A percentile compares a stretch with the other conserved stretches of the same genome.
These are phyloP conservation scores for Serripes groenlandicus DNA, from an alignment of 2,888 invertebrate species.

Conservation along the genomic window DNA sequence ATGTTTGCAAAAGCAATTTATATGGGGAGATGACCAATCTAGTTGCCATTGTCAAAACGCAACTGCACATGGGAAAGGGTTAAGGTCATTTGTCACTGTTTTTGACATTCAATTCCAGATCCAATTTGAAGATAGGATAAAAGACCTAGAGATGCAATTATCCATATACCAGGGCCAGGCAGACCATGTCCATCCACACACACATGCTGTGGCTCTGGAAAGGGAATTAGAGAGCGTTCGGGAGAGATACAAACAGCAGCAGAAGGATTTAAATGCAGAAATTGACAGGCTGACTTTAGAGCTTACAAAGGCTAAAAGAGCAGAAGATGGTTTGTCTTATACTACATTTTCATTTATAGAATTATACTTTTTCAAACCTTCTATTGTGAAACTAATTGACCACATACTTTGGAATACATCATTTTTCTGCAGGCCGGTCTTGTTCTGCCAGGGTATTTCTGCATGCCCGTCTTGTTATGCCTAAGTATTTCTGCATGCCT, in stretches of 20 bases:
- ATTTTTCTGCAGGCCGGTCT: too few relatives aligned
- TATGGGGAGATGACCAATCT: too few relatives aligned
- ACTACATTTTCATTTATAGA: too few relatives aligned
- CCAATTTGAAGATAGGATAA: constrained; percentile 84
- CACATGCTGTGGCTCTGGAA: constrained; percentile 81
- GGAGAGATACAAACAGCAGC: constrained; percentile 78
- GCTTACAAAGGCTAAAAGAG: constrained; percentile 72
- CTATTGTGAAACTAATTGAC: too few relatives aligned
- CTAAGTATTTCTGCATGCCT: too few relatives aligned
- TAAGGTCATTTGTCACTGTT: background rate
- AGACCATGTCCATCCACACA: constrained; percentile 80
- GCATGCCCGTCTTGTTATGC: too few relatives aligned
- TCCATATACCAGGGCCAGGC: constrained; percentile 71
- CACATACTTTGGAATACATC: too few relatives aligned
- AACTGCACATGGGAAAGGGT: background rate
- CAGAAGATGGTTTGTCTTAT: constrained; percentile 72
- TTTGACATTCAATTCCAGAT: constrained; percentile 70
- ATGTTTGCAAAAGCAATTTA: too few relatives aligned
- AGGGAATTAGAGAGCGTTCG: constrained; percentile 82
- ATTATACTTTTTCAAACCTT: too few relatives aligned
- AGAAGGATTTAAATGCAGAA: constrained; percentile 79
- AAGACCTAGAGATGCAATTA: constrained; percentile 81
- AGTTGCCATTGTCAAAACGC: too few relatives aligned
- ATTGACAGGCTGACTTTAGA: constrained; percentile 77
- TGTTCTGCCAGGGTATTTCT: too few relatives aligned